A percentile compares a stretch with the other conserved stretches of the same genome.
Conservation (phyloP, 2,113 vertebrate species). For the Pleuronectes platessa region DNA sequence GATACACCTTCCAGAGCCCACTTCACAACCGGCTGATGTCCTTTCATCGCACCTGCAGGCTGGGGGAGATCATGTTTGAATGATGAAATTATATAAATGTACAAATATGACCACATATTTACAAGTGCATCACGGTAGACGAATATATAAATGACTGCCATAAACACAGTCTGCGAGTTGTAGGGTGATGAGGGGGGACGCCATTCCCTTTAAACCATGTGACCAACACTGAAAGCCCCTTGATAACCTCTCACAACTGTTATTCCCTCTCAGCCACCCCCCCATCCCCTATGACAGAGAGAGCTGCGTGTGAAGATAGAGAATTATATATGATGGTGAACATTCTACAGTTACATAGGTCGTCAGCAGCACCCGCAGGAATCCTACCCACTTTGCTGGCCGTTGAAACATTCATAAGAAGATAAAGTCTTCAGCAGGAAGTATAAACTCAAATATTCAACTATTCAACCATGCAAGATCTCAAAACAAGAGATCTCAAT, state of each 20-base stretch:
- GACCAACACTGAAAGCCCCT: background rate
- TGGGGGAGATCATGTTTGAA: constrained; percentile 64
- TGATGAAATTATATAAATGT: constrained; percentile 1
- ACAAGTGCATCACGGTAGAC: background rate
- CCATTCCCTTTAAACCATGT: too few relatives aligned
- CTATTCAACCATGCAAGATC: background rate
- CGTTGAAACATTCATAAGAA: too few relatives aligned
- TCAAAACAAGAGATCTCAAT: background rate
- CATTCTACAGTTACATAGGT: background rate
- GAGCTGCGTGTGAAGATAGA: background rate
- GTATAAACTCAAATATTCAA: too few relatives aligned
- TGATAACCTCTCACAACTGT: background rate
- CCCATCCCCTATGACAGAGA: too few relatives aligned
- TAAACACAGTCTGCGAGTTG: too few relatives aligned
- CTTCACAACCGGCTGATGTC: constrained; percentile 85
- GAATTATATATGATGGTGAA: background rate
- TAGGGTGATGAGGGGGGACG: too few relatives aligned
- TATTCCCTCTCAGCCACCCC: too few relatives aligned
- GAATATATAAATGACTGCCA: background rate
- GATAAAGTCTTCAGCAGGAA: too few relatives aligned
- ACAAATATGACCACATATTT: constrained; percentile 3
- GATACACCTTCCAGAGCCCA: constrained; percentile 88
- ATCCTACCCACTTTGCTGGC: too few relatives aligned
- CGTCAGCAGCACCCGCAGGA: too few relatives aligned
- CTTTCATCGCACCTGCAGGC: constrained; percentile 88